phyloP scores from a whole-genome alignment of 2,888 invertebrate species.

The Eupithecia inturbata region DNA sequence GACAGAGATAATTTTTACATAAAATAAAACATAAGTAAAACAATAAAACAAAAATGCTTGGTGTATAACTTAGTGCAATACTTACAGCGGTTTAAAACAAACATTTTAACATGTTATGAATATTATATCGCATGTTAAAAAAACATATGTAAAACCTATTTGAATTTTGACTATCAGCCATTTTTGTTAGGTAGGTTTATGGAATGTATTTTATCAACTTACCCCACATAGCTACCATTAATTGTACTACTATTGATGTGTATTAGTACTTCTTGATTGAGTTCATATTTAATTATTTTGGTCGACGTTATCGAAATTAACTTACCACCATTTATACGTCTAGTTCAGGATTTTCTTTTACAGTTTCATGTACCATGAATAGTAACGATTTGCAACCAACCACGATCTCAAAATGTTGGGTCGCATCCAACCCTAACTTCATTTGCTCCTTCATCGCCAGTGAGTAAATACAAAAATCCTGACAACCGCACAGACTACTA shows the following conservation, averaged over 20 bases:
- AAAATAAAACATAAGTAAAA: background rate
- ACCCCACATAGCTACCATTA: background rate
- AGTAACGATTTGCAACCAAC: slow-evolving; percentile 10
- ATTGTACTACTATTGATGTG: background rate
- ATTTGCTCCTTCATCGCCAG: slow-evolving; percentile 14
- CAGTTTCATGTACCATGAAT: background rate
- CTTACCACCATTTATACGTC: background rate
- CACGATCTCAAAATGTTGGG: slow-evolving; percentile 27
- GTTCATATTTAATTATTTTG: background rate
- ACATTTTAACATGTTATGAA: background rate
- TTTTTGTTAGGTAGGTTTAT: background rate
- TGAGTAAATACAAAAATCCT: slow-evolving; percentile 17
- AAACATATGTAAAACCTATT: background rate
- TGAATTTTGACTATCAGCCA: background rate
- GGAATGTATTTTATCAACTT: background rate
- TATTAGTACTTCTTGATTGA: background rate
- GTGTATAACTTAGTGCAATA: background rate
- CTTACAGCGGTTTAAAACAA: background rate
- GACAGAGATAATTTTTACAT: background rate
- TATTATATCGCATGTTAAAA: background rate
- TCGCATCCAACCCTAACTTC: slow-evolving; percentile 30
- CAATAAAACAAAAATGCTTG: background rate
- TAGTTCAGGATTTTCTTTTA: background rate
- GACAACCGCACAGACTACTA: background rate
- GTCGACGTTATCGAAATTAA: background rate